phyloP scores from a whole-genome alignment of 2,113 vertebrate genomes.

The Phodopus roborovskii region DNA sequence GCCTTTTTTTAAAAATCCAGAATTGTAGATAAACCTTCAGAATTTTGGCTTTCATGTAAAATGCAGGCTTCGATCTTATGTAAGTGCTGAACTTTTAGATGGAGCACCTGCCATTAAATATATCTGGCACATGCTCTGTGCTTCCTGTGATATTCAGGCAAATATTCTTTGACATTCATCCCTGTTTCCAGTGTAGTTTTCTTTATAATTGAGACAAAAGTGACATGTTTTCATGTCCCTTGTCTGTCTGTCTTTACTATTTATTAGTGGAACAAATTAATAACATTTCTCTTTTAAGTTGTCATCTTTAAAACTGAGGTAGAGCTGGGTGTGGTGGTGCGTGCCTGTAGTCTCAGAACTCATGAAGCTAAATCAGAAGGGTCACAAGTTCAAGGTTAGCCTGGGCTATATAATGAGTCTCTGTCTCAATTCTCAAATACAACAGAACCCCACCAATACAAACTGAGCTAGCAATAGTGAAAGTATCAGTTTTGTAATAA shows the following conservation, averaged over 20 bases:
- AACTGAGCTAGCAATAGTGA: background rate
- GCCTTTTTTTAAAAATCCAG: constrained; percentile 10
- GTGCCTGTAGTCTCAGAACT: background rate
- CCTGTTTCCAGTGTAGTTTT: background rate
- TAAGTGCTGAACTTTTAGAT: background rate
- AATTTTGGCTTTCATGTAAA: constrained; percentile 3
- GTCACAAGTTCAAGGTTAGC: background rate
- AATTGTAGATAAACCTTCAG: constrained; percentile 1
- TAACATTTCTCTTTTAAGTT: background rate
- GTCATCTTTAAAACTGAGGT: constrained; percentile 27
- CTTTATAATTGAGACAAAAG: background rate
- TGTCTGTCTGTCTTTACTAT: background rate
- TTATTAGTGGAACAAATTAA: background rate
- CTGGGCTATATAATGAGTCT: background rate
- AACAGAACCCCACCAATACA: background rate
- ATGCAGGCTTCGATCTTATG: background rate
- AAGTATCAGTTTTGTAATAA: background rate
- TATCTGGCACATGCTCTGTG: background rate
- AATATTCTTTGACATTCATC: background rate
- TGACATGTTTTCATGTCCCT: background rate
- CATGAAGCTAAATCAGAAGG: background rate
- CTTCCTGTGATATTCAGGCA: background rate
- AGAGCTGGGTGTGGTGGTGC: background rate
- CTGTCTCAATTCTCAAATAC: background rate
- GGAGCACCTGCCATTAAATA: background rate